These are phyloP conservation scores for Ctenoplectra terminalis DNA, from an alignment of 1,140 invertebrate genomes.

Conservation along the genomic window DNA sequence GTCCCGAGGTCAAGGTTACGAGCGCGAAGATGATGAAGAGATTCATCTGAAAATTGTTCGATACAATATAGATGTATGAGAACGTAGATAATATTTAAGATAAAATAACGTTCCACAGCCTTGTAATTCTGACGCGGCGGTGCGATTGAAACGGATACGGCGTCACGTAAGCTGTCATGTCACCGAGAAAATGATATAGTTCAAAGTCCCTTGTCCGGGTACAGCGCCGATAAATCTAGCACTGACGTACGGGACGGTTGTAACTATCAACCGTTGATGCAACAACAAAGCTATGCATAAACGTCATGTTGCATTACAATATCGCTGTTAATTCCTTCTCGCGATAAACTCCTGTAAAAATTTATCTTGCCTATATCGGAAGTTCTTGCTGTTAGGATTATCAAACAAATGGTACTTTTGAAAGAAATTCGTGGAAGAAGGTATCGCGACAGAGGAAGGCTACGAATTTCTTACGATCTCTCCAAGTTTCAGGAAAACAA, in stretches of 20 bases:
- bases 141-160: not conserved
- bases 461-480: not conserved
- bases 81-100: not conserved
- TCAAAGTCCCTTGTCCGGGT: not conserved
- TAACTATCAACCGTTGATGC: not conserved
- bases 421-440: too few species aligned
- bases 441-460: not conserved
- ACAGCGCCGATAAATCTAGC: not conserved
- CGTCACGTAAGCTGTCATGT: conserved; percentile 7
- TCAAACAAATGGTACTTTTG: too few species aligned
- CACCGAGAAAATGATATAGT: conserved; percentile 9
- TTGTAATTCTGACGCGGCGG: too few species aligned
- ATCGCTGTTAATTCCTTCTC: not conserved
- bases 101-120: not conserved
- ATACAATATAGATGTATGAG: rapidly evolving
- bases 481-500: too few species aligned
- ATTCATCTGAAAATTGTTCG: conserved; percentile 70
- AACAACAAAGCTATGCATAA: conserved; percentile 5
- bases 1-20: conserved; percentile 66
- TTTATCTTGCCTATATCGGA: too few species aligned
- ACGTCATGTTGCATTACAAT: not conserved
- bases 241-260: not conserved
- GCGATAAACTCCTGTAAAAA: too few species aligned
- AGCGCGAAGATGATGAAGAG: conserved; percentile 63
- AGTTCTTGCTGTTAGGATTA: too few species aligned